Base-by-base conservation (phyloP, 2,888 invertebrate species). In the Diachrysia chrysitis region DNA sequence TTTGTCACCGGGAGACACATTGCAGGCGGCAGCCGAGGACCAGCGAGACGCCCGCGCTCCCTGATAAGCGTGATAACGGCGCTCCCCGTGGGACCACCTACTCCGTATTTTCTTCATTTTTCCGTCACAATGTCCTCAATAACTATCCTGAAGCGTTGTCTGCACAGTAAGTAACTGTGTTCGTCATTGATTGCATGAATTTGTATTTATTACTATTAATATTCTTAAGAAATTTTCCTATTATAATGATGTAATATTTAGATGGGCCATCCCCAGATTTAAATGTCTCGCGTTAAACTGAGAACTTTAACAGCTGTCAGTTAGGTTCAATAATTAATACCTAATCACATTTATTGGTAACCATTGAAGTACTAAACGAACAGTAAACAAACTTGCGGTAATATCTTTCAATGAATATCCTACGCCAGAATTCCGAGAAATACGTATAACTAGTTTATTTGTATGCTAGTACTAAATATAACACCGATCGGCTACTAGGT, bases 361-460 rank as follows among this genome's bases (percentile, higher is more conserved):
- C 42, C 25, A 17, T 37, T 54, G 14, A 48, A 53, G 42, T 60
- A 62, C 56, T 60, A 63, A 61, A 78, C 55, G 63, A 70, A 71
- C 17, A 56, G 54, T 70, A 54, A 72, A 66, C 46, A 46, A 63
- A 66, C 54, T 67, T 82, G 81, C 61, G 71, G 76, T 82, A 71
- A 76, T 68, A 63, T 71, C 76, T 70, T 82, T 81, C 78, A 81
- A 81, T 82, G 82, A 78, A 81, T 78, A 59, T 73, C 71, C 73
- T 79, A 76, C 73, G 61, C 78, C 71, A 74, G 63, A 16, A 62
- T 81, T 66, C 82, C 51, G 58, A 69, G 82, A 74, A 81, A 46
- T 56, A 69, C 55, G 68, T n/a, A n/a, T n/a, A n/a, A n/a, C n/a
- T 66, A 63, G 68, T 78, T 66, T 76, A 76, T 79, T 73, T 71